Base-by-base conservation (phyloP, 2,113 vertebrate species). In the Scolopax mira region DNA sequence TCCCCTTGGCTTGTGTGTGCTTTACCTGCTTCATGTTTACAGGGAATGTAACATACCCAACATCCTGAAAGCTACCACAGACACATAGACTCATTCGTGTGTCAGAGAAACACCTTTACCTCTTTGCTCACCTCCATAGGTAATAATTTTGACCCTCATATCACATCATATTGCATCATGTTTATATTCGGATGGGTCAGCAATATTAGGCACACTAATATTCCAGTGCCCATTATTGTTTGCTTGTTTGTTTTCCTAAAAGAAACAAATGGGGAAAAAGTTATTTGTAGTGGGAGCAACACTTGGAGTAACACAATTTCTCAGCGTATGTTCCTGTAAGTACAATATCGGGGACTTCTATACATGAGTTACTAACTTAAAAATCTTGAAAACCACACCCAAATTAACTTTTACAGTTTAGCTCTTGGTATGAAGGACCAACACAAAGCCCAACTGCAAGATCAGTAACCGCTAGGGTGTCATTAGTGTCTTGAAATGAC, bases 401-500 rank as follows among this genome's bases (percentile, higher is more conserved):
- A 92, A 89, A 86, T 92, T 95, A 95, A 95, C 94, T 97, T 92
- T 66, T 52, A 70, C 82, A 73, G 74, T 96, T 98, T 94, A 97
- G 94, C 80, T 96, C 91, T 97, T 91, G 88, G 94, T 96, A 97
- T 81, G 0, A 84, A n/a, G 35, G 73, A 74, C 30, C 0, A 96
- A 98, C 98, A 98, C 97, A 97, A 98, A 98, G 96, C 96, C 98
- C 98, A 98, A 95, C 96, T 98, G 98, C 90, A 96, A 98, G 98
- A 98, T 97, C 97, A 98, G 97, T 95, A 97, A 98, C 98, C 98
- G 97, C 98, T 93, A 92, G 91, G 97, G 98, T 98, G 98, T 99
- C 99, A 98, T 99, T 99, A 99, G 98, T 87, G 98, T 97, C 98
- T 98, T 97, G 96, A 98, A 99, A 98, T 98, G 98, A 98, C 97